Base-by-base conservation (phyloP, 2,888 invertebrate species). In the Trissoscelio sp. region DNA sequence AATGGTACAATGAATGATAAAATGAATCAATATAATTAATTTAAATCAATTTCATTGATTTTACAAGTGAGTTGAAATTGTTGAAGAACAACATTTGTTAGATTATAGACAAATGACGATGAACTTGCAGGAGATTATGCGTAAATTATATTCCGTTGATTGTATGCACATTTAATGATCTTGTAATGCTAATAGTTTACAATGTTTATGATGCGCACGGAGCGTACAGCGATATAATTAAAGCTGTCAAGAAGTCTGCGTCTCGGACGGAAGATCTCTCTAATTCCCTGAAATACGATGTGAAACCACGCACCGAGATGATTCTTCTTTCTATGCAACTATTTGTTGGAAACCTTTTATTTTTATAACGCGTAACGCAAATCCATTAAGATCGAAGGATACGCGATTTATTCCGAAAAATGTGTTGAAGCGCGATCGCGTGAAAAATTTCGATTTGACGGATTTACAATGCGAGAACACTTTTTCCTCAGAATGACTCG, bases 181-280 rank as follows among this genome's bases (percentile, higher is more conserved):
- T 51, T 39, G 48, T 37, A 37, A 48, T 37, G 46, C 28, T 70
- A 70, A 70, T 58, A 51, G 24, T 70, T 46, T 22, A 34, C 37
- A 69, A 46, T 46, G 37, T 69, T 44, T 57, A 57, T 42, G 18
- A 57, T 57, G 69, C 44, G 20, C 69, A 7, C 55, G 14, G 2
- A 55, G 39, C 53, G 48, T 53, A 66, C 34, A 34, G 16, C 69
- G 14, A 28, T 51, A 28, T 70, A 58, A 70, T 70, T 58, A 28
- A 70, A 48, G 44, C 70, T 58, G 58, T 51, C 70, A 58, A 51
- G 39, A 58, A 24, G 39, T 70, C 48, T 58, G 44, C 31, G 20
- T 22, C n/a, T 46, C 34, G 46, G 22, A 14, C 46, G 37, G 14
- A 34, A 37, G 46, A 70, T 70, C 51, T 69, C 46, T 69, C 53